Base-by-base conservation (phyloP, 2,888 invertebrate species). In the Tiliacea citrago region DNA sequence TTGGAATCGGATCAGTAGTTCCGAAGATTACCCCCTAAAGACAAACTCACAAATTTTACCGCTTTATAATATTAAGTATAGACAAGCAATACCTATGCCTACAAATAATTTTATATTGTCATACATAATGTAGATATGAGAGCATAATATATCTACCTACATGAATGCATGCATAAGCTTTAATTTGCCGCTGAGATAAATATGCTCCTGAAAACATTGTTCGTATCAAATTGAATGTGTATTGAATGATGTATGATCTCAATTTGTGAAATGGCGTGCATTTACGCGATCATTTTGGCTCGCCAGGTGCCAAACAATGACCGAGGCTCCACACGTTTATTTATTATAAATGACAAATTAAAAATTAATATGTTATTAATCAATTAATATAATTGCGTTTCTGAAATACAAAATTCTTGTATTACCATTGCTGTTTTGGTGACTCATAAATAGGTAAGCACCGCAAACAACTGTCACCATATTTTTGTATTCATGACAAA, bases 191-290 rank as follows among this genome's bases (percentile, higher is more conserved):
- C 70, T 70, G 82, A 85, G 74, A 86, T 89, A 86, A 89, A 88
- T 88, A 88, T 85, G 61, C 79, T 84, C 76, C 84, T 79, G 86
- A 88, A 89, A 90, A 88, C 85, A 90, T 87, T 90, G 88, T 87
- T 80, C 86, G 81, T 88, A 89, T 88, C 85, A 88, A 90, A 90
- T 90, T 90, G 87, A 91, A 90, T 89, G 85, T 84, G 84, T 89
- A 85, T 90, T 92, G 91, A 93, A 93, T 94, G 92, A 93, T 92
- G 91, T 89, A 94, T 91, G 92, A 90, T 92, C 89, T 90, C 92
- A 92, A 93, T 94, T 93, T 91, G 89, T 88, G 88, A 92, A 94
- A 93, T 93, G 91, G 90, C 89, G 84, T 89, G 90, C 90, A 92
- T 92, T 91, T 91, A 91, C 90, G 88, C 88, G 85, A 90, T 88